Base-by-base conservation (phyloP, 2,113 vertebrate species). In the Python bivittatus region DNA sequence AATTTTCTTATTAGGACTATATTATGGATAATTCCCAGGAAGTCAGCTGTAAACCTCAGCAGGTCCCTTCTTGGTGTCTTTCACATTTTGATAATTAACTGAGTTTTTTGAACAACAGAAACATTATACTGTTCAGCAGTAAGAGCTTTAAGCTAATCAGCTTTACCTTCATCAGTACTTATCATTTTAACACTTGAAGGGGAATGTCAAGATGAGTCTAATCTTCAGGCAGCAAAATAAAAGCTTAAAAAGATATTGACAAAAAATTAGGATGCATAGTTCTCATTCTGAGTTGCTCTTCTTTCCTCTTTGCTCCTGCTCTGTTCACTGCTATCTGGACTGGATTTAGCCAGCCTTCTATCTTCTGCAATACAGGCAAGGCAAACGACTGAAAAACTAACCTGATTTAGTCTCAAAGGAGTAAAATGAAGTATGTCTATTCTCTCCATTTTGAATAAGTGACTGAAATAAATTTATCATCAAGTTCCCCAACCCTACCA, bases 51-150 rank as follows among this genome's bases (percentile, higher is more conserved):
- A 94, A 94, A 96, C 61, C 93, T 97, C 95, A 96, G 93, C 93
- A 92, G 91, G 92, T 93, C 90, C 91, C 89, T 90, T 97, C 94
- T 92, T 96, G 93, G 95, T 97, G 94, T 92, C 88, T 85, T 96
- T 95, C 92, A 92, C 86, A 92, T 97, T 96, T 96, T 88, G 96
- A 93, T 96, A 97, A 98, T 96, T 97, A 96, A 93, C 92, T 94
- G 96, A 97, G 93, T 87, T 96, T 86, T 96, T 96, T 94, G 92
- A 97, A 97, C 95, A 96, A 97, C 92, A 96, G 94, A 96, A 96
- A 97, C 94, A 95, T 97, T 92, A 94, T 95, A 95, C 94, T 96
- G 92, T 95, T 96, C 90, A 96, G 95, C 97, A 96, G 94, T 95
- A 94, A 92, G 96, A 93, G 86, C 85, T 93, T 92, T 92, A 94